Conservation (phyloP, 2,797 vertebrate species). For the Gymnodraco acuticeps region DNA sequence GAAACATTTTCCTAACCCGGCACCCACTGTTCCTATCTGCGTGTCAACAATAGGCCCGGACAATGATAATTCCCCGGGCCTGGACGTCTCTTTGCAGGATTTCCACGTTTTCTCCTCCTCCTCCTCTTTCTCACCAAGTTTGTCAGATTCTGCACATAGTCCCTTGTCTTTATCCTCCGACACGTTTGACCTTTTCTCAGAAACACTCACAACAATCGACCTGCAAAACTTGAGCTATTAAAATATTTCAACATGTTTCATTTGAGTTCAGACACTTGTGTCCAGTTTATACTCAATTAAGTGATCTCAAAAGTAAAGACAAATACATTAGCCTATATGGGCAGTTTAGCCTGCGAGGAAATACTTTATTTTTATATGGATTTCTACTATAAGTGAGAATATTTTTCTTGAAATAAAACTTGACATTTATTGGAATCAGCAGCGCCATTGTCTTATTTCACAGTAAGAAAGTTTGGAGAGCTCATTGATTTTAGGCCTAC, state of each 20-base stretch:
- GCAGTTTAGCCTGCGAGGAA: constrained; percentile 80
- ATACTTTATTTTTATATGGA: constrained; percentile 94
- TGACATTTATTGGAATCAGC: constrained; percentile 86
- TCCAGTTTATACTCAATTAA: constrained; percentile 71
- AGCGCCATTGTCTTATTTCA: constrained; percentile 48
- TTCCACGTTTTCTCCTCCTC: constrained; percentile 92
- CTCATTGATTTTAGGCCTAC: constrained; percentile 36
- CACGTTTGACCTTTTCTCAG: constrained; percentile 96
- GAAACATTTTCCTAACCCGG: constrained; percentile 94
- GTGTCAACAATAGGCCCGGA: constrained; percentile 93
- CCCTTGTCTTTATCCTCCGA: constrained; percentile 92
- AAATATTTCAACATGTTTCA: constrained; percentile 36
- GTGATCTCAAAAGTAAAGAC: constrained; percentile 66
- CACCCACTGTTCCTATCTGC: constrained; percentile 93
- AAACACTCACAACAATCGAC: constrained; percentile 96
- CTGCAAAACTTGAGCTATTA: constrained; percentile 94
- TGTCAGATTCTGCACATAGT: constrained; percentile 92
- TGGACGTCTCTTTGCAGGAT: constrained; percentile 93
- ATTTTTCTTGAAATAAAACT: constrained; percentile 97
- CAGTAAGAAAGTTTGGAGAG: constrained; percentile 7
- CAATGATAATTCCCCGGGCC: constrained; percentile 92
- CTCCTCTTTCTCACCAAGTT: constrained; percentile 93
- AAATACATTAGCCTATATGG: constrained; percentile 69
- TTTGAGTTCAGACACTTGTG: constrained; percentile 45
- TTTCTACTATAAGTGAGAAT: constrained; percentile 86